Base-by-base conservation (phyloP, 2,888 invertebrate genomes). In the Gonocerus acuteangulatus region DNA sequence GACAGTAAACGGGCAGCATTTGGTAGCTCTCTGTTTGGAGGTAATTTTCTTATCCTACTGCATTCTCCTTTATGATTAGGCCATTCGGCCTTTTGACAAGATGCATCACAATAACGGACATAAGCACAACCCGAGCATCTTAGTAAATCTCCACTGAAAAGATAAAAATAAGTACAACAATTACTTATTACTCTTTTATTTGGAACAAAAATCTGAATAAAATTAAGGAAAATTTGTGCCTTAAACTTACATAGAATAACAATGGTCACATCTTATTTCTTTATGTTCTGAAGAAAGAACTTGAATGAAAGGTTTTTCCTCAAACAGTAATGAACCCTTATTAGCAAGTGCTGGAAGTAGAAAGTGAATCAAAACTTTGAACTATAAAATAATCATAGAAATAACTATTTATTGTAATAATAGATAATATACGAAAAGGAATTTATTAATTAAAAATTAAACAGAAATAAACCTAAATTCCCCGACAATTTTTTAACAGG, bases 11-110 rank as follows among this genome's bases (percentile, higher is more conserved):
- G 79, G 0, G 89, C 89, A 15, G 88, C 87, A 74, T 92, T 91
- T 0, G 92, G 89, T 18, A 92, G 77, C 16, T 82, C 78, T 62
- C 84, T 82, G 0, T 48, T 18, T 2, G 91, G 89, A 1, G 80
- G 74, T 34, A 88, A 79, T 64, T 80, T 79, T 71, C 85, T 86
- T 61, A 93, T 78, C 72, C 83, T 85, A 27, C 78, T 74, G 72
- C 95, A 95, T 77, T 95, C 95, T 71, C 77, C 76, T 76, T 89
- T 92, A 73, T 94, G 94, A 62, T 86, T 78, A 9, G 74, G 71
- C 94, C 94, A 95, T 11, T 86, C 85, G 68, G 83, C 80, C 72
- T 79, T 84, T 75, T 95, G 95, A 74, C 95, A 95, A 36, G 73
- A 73, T 54, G 82, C 80, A 67, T 85, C 84, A 71, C 95, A 95